A percentile compares a stretch with the other conserved stretches of the same genome.
phyloP scores from a whole-genome alignment of 2,113 vertebrate species.

The Tapirus terrestris region DNA sequence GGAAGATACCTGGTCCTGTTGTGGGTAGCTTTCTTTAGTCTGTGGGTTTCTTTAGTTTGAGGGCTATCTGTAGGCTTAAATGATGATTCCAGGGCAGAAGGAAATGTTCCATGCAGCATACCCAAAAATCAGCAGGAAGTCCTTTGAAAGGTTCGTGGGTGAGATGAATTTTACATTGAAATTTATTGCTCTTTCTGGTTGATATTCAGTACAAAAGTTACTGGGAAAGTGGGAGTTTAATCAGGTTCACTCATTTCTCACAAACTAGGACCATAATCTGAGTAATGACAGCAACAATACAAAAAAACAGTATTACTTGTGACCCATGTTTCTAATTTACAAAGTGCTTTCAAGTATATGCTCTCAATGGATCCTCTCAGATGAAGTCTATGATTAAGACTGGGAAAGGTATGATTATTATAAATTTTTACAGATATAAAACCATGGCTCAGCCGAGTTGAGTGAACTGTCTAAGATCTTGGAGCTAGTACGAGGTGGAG shows the following conservation, averaged over 20 bases:
- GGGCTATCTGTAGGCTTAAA: neutral
- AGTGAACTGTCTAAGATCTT: neutral
- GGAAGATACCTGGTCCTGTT: neutral
- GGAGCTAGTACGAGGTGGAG: neutral
- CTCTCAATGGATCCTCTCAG: neutral
- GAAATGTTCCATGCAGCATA: neutral
- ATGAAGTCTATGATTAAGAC: neutral
- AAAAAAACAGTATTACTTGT: neutral
- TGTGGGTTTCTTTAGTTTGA: slow-evolving; percentile 33
- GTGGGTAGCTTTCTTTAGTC: neutral
- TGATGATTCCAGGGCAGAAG: neutral
- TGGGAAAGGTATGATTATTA: neutral
- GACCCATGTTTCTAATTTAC: neutral
- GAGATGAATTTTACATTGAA: slow-evolving; percentile 24
- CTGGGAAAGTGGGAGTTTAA: slow-evolving; percentile 36
- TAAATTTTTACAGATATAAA: neutral
- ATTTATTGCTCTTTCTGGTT: neutral
- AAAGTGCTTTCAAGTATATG: neutral
- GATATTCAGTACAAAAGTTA: neutral
- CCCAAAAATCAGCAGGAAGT: neutral
- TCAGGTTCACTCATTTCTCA: neutral
- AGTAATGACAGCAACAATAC: neutral
- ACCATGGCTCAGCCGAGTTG: neutral
- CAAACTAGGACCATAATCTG: neutral
- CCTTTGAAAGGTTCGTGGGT: slow-evolving; percentile 7